Evolutionary conservation across 2,797 vertebrate genomes (phyloP), one percentile per base, ranked within the genome.

Genomic region (Antrozous pallidus): DNA sequence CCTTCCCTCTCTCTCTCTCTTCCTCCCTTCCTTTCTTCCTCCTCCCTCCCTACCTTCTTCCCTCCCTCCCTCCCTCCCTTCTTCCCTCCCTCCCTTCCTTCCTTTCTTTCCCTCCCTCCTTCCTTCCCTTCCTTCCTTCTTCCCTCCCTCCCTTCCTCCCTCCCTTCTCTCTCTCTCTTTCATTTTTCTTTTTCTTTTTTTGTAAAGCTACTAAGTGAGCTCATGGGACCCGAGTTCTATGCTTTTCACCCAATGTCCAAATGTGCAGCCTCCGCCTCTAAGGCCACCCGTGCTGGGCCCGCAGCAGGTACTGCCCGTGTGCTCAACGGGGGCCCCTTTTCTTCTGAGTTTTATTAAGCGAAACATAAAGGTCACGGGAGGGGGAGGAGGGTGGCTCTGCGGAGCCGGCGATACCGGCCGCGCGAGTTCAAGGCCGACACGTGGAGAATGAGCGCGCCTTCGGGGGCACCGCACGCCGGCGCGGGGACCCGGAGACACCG

Each of bases 151-250:
- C n/a, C n/a, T n/a, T n/a, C n/a, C n/a, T n/a, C n/a, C n/a, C n/a
- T n/a, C n/a, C n/a, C n/a, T n/a, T n/a, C n/a, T n/a, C n/a, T n/a
- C n/a, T n/a, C n/a, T n/a, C n/a, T n/a, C n/a, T n/a, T n/a, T n/a
- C n/a, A n/a, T n/a, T n/a, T n/a, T n/a, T n/a, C n/a, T n/a, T n/a
- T n/a, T n/a, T n/a, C n/a, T n/a, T n/a, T n/a, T n/a, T n/a, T n/a
- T n/a, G n/a, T 3, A 81, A 69, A 85, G 18, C 33, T 87, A n/a
- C 45, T 61, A 69, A 38, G 13, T 22, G 12, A 71, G 47, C 70
- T 47, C n/a, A 17, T 0, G 0, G 12, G 38, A 67, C 49, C 58
- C 10, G 13, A 47, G 14, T 26, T 11, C 9, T 4, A 40, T 0
- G 24, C 20, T 47, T 74, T 31, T 12, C 16, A 1, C 38, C 69